phyloP scores from a whole-genome alignment of 2,113 vertebrate species.

The Pseudopipra pipra region DNA sequence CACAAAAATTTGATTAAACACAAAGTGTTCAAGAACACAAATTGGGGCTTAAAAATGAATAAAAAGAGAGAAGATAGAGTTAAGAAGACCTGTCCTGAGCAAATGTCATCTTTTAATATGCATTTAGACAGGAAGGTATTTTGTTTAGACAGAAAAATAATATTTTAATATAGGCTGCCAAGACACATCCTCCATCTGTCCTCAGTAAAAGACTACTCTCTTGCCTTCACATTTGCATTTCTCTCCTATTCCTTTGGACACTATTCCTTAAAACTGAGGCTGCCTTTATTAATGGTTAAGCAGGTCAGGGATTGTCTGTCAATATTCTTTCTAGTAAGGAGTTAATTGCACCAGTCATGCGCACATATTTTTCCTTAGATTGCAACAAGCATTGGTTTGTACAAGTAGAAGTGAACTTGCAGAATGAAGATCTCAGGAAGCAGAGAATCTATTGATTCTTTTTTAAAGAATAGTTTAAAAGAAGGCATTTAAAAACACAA shows the following conservation, averaged over 20 bases:
- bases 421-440: not conserved
- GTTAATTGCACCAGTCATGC: not conserved
- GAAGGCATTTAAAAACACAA: not conserved
- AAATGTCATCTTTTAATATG: not conserved
- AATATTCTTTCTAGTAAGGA: not conserved
- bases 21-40: not conserved
- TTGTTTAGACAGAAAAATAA: not conserved
- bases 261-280: not conserved
- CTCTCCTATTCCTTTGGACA: not conserved
- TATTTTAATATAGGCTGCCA: not conserved
- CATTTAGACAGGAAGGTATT: not conserved
- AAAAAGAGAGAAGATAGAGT: not conserved
- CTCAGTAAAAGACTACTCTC: not conserved
- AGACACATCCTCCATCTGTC: not conserved
- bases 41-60: not conserved
- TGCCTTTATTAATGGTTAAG: not conserved
- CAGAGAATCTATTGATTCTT: not conserved
- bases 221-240: not conserved
- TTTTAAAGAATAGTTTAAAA: not conserved
- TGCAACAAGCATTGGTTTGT: not conserved
- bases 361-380: not conserved
- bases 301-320: not conserved
- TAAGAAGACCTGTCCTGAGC: not conserved
- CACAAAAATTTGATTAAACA: not conserved
- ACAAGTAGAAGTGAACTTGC: not conserved